Base-by-base conservation (phyloP, 1,140 invertebrate genomes). In the Cepaea nemoralis region DNA sequence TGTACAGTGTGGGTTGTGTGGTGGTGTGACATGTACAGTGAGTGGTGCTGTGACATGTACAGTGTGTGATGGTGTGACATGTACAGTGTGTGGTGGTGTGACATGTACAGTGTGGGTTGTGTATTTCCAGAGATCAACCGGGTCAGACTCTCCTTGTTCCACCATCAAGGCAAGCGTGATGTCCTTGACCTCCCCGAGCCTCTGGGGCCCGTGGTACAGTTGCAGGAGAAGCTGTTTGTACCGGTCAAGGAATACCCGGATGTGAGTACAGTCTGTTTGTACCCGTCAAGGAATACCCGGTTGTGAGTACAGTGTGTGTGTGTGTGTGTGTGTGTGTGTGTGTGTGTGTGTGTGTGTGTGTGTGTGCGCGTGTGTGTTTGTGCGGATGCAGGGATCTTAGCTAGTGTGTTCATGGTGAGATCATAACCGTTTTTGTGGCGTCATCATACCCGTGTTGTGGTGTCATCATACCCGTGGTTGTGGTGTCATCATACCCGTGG, bases 241-340 rank as follows among this genome's bases (percentile, higher is more conserved):
- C 99, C 99, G 22, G 96, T 98, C 85, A 99, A 99, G 94, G 98
- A 99, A 92, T 97, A 99, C 93, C 99, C 99, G 93, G 98, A 99
- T 92, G 98, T 99, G 94, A 87, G 88, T 86, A 79, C 48, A 31
- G 39, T 71, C 96, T 99, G 88, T 99, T 98, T 93, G 98, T 99
- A 89, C 99, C 99, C 22, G 96, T 98, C 85, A 99, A 99, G 94
- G 98, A 99, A 92, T 97, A 99, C 93, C 99, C 99, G 93, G 98
- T 99, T 92, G 98, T 99, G 94, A 87, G 88, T 86, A 81, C 33
- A 19, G 2, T 59, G 31, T 70, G 67, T 70, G 67, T 70, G 67
- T 70, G 31, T 70, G 12, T 70, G 31, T 70, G 63, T 12, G 63
- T 12, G 63, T 12, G 63, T 12, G 63, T 12, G 63, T 12, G 63